Base-by-base conservation (phyloP, 2,888 invertebrate species). In the Megastigmus dorsalis region DNA sequence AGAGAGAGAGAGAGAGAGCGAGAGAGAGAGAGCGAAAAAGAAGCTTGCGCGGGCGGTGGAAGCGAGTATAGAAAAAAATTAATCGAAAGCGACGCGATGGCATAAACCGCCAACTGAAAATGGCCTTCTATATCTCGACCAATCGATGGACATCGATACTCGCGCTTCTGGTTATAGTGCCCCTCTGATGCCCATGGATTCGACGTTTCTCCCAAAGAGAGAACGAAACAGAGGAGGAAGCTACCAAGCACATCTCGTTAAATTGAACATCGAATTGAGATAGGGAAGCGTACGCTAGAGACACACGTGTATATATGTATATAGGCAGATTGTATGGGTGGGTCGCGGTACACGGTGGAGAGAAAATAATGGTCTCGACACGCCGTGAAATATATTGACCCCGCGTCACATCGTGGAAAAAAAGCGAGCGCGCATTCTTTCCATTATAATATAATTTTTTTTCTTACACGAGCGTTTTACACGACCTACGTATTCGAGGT, bases 191-290 rank as follows among this genome's bases (percentile, higher is more conserved):
- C 45, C 62, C 23, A 41, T 60, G 20, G 38, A 59, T 50, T 30
- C 48, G 30, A 43, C 13, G 26, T n/a, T n/a, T n/a, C n/a, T n/a
- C 23, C 36, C 18, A 41, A 20, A 62, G 5, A 48, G 26, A 20
- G 3, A 23, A 50, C 5, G 41, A 52, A 15, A 20, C 18, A 20
- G 38, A 3, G 52, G 28, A 26, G 62, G 70, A 54, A 63, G 38
- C 36, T 59, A 26, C 28, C 62, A 55, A 71, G 43, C 55, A 55
- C 63, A 71, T 71, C 70, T 71, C 63, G 70, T 71, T 63, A 63
- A 71, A 63, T 71, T 71, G 63, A 48, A 63, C 48, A 52, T 48
- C 36, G 55, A 55, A 63, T 71, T 55, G 70, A 63, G 45, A 71
- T 45, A 43, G 70, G 30, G 45, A 50, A 36, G 36, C 43, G 50